Base-by-base conservation (phyloP, 1,140 invertebrate species). In the Aethina tumida region DNA sequence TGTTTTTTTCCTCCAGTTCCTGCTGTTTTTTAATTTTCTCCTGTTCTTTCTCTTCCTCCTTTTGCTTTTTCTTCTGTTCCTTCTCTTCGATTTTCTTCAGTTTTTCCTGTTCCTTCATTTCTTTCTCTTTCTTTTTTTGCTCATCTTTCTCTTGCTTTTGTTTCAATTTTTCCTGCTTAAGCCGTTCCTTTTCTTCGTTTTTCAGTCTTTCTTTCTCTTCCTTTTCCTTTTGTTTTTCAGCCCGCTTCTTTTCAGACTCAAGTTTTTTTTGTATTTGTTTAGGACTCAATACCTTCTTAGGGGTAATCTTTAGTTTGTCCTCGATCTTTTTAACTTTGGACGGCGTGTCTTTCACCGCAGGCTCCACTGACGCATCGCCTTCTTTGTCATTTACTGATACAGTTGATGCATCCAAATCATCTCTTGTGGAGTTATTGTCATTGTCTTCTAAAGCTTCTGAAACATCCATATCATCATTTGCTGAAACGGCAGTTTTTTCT, bases 1-100 rank as follows among this genome's bases (percentile, higher is more conserved):
- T 67, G 60, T 75, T 72, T 58, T 75, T 67, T 58, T 81, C 68
- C 41, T 75, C 73, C 13, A 64, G 59, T 41, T 72, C 71, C 2
- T 66, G 65, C 43, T 70, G 66, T 45, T 68, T 72, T 33, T 68
- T 70, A 41, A 65, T 51, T 29, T 67, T 65, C 29, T 63, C 63
- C 37, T 59, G 31, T 53, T 70, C 63, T 27, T 59, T 47, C 43
- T 60, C 57, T 53, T 59, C 59, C 4, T 50, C 43, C 46, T 58
- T 58, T 29, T 41, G 33, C 56, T 44, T 58, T 61, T 39, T 67
- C 39, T 68, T 67, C 32, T 64, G 57, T 46, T 56, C 56, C 45
- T 62, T 67, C 39, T 66, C 62, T 35, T 68, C 70, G 51, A 66
- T 72, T 30, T 55, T 59, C 67, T 69, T 54, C 34, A 49, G 43